These are phyloP conservation scores for Amiota mariae DNA, from an alignment of 2,888 invertebrate species.

Conservation along the genomic window DNA sequence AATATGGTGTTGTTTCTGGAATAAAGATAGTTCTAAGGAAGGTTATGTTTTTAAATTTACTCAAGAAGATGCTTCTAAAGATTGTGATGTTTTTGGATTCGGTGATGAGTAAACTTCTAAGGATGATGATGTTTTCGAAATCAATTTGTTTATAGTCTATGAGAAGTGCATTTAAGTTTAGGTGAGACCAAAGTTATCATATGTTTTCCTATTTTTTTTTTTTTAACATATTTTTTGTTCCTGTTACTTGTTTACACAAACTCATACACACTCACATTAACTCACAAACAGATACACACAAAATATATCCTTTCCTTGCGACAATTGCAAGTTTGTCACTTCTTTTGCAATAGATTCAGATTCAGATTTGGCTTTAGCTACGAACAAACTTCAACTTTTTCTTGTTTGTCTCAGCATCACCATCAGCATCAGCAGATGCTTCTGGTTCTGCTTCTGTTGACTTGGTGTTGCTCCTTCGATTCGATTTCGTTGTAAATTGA, in stretches of 20 bases:
- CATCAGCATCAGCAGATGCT: neutral
- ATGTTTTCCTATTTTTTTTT: too few relatives aligned
- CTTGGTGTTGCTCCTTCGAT: neutral
- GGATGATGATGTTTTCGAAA: too few relatives aligned
- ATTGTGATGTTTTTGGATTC: too few relatives aligned
- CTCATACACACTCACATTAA: neutral
- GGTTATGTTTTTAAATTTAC: too few relatives aligned
- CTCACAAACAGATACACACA: too few relatives aligned
- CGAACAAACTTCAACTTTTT: neutral
- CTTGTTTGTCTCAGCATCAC: neutral
- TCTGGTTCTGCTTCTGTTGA: neutral
- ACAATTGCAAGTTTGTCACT: constrained; percentile 13
- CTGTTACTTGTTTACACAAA: constrained; percentile 11
- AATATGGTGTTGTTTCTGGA: too few relatives aligned
- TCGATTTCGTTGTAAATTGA: constrained; percentile 27
- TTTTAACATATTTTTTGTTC: neutral
- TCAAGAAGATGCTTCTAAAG: too few relatives aligned
- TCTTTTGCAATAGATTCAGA: neutral
- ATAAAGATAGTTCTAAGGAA: too few relatives aligned
- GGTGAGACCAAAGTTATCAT: too few relatives aligned
- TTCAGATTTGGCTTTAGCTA: neutral
- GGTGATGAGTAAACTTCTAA: too few relatives aligned
- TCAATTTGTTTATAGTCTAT: too few relatives aligned
- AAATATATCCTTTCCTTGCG: neutral
- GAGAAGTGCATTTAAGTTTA: too few relatives aligned